Base-by-base conservation (phyloP, 2,888 invertebrate species). In the Ennomos fuscantarius region DNA sequence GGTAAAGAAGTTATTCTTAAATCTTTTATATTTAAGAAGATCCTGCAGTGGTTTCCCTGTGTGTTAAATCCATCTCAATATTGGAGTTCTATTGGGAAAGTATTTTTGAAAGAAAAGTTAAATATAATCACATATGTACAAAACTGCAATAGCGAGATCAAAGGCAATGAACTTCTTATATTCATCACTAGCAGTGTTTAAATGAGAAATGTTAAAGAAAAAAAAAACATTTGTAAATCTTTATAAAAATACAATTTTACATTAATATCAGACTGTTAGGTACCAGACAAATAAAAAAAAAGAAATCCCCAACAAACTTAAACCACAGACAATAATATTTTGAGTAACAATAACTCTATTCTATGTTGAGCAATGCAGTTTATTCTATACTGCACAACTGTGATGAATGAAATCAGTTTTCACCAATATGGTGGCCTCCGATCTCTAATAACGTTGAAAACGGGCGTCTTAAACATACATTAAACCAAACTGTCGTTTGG, bases 391-490 rank as follows among this genome's bases (percentile, higher is more conserved):
- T 55, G 60, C 50, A 51, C 70, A 6, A 24, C 73, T 79, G 82
- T 82, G 87, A 88, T 86, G 86, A 87, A 86, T 73, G 80, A 81
- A 82, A 79, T 77, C 62, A 69, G 71, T 67, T 69, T 65, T 79
- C 89, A 87, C 91, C 90, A 91, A 90, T 88, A 91, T 89, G 91
- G 90, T 79, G 88, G 85, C 90, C 87, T 84, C 79, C 78, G 74
- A 80, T 81, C 89, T 81, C 83, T 69, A 75, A 68, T 72, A 74
- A 84, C 72, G 75, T 79, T 79, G 86, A 82, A 84, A 82, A 56
- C 57, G 64, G 65, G 87, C 84, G 81, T 79, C 87, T 86, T 89
- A 87, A 81, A 84, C 84, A 85, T 83, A 79, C 75, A 69, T 72
- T 82, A 86, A 76, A 85, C 81, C 86, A 83, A 84, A 84, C 84